phyloP scores from a whole-genome alignment of 2,888 invertebrate species.

The Caradrina kadenii region DNA sequence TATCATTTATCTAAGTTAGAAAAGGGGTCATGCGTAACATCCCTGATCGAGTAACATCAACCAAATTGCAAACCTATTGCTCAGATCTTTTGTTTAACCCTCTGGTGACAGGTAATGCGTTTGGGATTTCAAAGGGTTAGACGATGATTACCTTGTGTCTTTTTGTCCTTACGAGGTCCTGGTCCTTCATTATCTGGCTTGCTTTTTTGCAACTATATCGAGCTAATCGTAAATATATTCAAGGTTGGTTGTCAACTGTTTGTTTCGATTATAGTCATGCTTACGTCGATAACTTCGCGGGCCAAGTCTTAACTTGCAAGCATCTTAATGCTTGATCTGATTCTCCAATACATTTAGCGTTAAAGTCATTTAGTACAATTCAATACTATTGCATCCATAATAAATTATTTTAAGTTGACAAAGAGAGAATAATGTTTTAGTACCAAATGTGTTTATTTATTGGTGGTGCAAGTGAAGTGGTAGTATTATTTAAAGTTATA shows the following conservation, averaged over 20 bases:
- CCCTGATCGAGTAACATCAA: conserved; percentile 30
- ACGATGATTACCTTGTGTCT: conserved; percentile 26
- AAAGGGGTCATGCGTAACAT: conserved; percentile 38
- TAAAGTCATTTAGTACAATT: too few relatives aligned
- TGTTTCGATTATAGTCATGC: conserved; percentile 35
- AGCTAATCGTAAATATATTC: conserved; percentile 28
- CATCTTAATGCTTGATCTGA: too few relatives aligned
- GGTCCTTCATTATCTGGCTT: not conserved
- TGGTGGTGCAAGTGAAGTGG: too few relatives aligned
- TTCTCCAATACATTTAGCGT: not conserved
- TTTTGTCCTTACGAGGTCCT: conserved; percentile 2
- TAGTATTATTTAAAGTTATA: too few relatives aligned
- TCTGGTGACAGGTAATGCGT: conserved; percentile 21
- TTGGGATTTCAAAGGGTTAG: conserved; percentile 29
- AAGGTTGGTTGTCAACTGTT: conserved; percentile 32
- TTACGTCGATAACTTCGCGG: not conserved
- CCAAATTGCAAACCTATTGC: conserved; percentile 38
- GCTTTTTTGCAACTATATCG: not conserved
- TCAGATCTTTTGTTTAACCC: conserved; percentile 33
- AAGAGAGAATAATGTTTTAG: too few relatives aligned
- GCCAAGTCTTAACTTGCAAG: too few relatives aligned
- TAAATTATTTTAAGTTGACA: too few relatives aligned
- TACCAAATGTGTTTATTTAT: too few relatives aligned
- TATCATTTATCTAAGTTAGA: conserved; percentile 26
- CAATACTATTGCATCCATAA: too few relatives aligned